Conservation (phyloP, 2,888 invertebrate genomes). For the Monoplex corrugatus region DNA sequence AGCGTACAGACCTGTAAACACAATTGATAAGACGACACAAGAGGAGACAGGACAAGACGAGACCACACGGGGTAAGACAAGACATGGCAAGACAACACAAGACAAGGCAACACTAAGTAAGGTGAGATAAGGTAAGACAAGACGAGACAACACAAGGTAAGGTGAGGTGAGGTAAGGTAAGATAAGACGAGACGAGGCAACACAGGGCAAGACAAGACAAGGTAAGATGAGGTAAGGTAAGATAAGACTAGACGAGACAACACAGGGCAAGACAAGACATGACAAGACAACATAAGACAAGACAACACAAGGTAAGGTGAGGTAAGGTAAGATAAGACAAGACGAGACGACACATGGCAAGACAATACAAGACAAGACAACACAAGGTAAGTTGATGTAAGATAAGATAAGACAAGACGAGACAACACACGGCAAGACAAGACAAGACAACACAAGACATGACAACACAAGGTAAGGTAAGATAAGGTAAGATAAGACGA, state of each 20-base stretch:
- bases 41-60: not conserved
- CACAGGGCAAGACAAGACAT: not conserved
- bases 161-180: not conserved
- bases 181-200: not conserved
- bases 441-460: no score
- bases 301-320: not conserved
- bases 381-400: constrained; percentile 18
- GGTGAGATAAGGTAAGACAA: not conserved
- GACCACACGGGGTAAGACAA: not conserved
- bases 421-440: no score
- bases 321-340: not conserved
- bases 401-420: not conserved
- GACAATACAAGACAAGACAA: not conserved
- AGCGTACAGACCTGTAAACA: constrained; percentile 84
- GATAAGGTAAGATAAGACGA: no score
- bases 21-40: not conserved
- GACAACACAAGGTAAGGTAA: no score
- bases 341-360: not conserved
- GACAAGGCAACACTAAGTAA: constrained; percentile 9
- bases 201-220: not conserved
- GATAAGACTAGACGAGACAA: constrained; percentile 17
- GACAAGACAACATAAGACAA: no score
- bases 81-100: not conserved
- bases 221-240: not conserved
- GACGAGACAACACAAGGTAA: not conserved